Conservation (phyloP, 2,888 invertebrate genomes). For the Andrena hattorfiana region DNA sequence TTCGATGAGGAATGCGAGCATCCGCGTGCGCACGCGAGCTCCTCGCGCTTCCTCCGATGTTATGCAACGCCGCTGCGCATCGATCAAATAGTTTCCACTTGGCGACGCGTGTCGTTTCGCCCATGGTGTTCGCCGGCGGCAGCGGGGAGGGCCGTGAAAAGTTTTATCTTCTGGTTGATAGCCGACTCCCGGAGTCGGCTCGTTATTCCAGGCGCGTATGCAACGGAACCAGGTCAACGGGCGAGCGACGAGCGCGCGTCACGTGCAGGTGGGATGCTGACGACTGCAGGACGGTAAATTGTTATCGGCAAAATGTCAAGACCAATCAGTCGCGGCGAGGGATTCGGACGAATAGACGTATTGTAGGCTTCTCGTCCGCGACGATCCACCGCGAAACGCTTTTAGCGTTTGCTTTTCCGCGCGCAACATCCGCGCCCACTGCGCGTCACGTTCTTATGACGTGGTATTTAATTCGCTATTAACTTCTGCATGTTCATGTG, state of each 20-base stretch:
- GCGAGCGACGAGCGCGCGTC: constrained; percentile 39
- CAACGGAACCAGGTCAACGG: constrained; percentile 66
- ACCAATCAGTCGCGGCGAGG: constrained; percentile 54
- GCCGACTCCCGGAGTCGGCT: constrained; percentile 34
- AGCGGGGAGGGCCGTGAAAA: constrained; percentile 22
- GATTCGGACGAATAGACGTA: constrained; percentile 50
- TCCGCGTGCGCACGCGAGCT: constrained; percentile 19
- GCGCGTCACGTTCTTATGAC: not conserved
- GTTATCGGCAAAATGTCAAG: constrained; percentile 70
- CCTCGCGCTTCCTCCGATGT: constrained; percentile 36
- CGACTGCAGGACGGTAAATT: constrained; percentile 35
- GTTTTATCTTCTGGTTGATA: constrained; percentile 60
- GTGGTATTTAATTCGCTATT: no score
- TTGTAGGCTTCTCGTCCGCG: constrained; percentile 28
- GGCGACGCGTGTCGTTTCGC: constrained; percentile 14
- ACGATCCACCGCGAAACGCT: constrained; percentile 1
- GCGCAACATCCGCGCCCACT: constrained; percentile 3
- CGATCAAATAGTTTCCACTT: constrained; percentile 46
- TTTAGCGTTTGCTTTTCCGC: not conserved
- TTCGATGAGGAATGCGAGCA: constrained; percentile 37
- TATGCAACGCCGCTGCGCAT: constrained; percentile 38
- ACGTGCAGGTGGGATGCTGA: constrained; percentile 58
- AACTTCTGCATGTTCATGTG: no score
- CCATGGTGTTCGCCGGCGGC: constrained; percentile 12
- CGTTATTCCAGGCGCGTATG: constrained; percentile 54